These are phyloP conservation scores for Hoplodrina ambigua DNA, from an alignment of 2,888 invertebrate genomes.

Conservation along the genomic window DNA sequence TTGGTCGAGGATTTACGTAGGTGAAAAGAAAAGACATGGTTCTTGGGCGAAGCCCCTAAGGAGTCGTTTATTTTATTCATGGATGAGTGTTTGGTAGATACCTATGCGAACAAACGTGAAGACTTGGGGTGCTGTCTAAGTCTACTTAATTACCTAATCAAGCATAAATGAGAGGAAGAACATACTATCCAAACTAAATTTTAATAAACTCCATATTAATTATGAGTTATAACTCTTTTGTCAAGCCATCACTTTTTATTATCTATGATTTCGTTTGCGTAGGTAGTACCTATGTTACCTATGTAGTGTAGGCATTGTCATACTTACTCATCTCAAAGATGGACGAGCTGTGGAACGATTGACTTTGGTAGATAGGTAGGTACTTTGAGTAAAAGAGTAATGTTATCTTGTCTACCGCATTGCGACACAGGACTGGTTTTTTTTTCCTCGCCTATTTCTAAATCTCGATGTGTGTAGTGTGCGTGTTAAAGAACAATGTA, in stretches of 20 bases:
- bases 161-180: not conserved
- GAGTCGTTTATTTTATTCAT: constrained; percentile 76
- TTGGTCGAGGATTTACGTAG: constrained; percentile 73
- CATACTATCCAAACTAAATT: not conserved
- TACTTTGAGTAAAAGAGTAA: constrained; percentile 23
- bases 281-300: too few relatives aligned
- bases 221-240: not conserved
- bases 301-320: too few relatives aligned
- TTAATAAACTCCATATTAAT: not conserved
- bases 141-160: constrained; percentile 6
- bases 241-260: not conserved
- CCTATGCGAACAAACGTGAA: constrained; percentile 62
- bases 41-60: constrained; percentile 68
- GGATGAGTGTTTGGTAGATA: constrained; percentile 59
- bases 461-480: not conserved
- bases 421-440: constrained; percentile 31
- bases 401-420: constrained; percentile 36
- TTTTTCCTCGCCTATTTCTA: constrained; percentile 1
- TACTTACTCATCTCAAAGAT: constrained; percentile 1
- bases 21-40: constrained; percentile 78
- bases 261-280: too few relatives aligned
- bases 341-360: constrained; percentile 13
- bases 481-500: not conserved
- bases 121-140: constrained; percentile 53
- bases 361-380: constrained; percentile 1